A percentile compares a stretch with the other conserved stretches of the same genome.
Evolutionary conservation across 1,140 invertebrate genomes (phyloP).

Genomic region (Apis mellifera): DNA sequence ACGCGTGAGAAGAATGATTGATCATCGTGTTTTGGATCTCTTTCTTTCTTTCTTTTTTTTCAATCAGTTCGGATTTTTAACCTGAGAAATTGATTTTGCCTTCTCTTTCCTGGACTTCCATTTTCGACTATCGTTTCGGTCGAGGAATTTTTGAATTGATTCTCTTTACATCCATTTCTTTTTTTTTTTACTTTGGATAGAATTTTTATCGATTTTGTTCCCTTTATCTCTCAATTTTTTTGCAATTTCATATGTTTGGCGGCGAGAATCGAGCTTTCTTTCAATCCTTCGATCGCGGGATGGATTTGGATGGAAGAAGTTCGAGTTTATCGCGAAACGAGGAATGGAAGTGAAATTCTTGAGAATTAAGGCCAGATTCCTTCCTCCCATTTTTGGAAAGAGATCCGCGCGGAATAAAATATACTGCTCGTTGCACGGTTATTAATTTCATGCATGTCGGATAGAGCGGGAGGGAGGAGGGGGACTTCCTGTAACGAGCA

Average conservation of each 20-base stretch:
- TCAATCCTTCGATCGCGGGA: too few species aligned
- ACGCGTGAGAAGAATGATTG: background rate
- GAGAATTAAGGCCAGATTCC: background rate
- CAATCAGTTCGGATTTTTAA: too few species aligned
- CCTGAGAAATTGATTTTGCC: too few species aligned
- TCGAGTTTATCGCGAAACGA: too few species aligned
- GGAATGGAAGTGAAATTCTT: too few species aligned
- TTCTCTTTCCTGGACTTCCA: too few species aligned
- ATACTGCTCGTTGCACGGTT: background rate
- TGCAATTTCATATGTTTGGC: background rate
- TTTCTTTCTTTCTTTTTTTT: background rate
- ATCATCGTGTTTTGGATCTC: background rate
- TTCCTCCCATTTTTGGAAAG: background rate
- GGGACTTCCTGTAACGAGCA: slow-evolving; percentile 37
- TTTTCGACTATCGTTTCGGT: too few species aligned
- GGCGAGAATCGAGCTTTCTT: too few species aligned
- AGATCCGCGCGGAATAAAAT: background rate
- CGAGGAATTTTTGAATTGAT: too few species aligned
- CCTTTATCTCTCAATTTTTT: background rate
- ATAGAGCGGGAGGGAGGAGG: background rate
- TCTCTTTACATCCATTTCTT: too few species aligned
- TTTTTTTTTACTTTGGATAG: too few species aligned
- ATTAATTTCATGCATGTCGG: slow-evolving; percentile 43
- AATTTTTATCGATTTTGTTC: background rate
- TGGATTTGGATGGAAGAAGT: too few species aligned